Evolutionary conservation across 1,140 invertebrate species (phyloP), one percentile per base, ranked within the genome.

Genomic region (Euwallacea fornicatus): DNA sequence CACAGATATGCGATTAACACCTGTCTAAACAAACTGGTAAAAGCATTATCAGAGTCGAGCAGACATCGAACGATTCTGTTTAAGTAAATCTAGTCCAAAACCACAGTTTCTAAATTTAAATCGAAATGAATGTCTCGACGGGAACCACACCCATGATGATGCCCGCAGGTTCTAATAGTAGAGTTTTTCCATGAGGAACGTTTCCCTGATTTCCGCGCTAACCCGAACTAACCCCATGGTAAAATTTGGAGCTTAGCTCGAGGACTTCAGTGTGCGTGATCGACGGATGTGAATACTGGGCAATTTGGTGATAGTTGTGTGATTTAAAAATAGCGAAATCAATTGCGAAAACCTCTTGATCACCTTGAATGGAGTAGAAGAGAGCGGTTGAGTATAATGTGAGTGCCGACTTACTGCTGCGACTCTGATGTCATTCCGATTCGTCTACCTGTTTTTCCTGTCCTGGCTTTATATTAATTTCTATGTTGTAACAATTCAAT

Each of bases 381-480:
- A 69, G 60, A 69, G 60, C 21, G 67, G 67, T 47, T 66, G 56
- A 47, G 47, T 68, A 60, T 60, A 60, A 59, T 50, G 33, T 41
- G 42, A 69, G 10, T n/a, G 67, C 44, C 21, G 67, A 69, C 59
- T 43, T 61, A 62, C 60, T 44, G 46, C 67, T 68, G 66, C 55
- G 55, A 60, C 56, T 62, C 67, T 69, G 67, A 69, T 69, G 67
- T 69, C 67, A 69, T 69, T 69, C 67, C 67, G 58, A 42, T 58
- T 66, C 46, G 67, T 62, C 60, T 69, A 69, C 67, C 67, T 62
- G 67, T 69, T 69, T 69, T 69, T 69, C 67, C 59, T 69, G 67
- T 69, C 67, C 16, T 41, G 33, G 47, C 42, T 63, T 54, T 43
- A 66, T 66, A 56, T 44, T 58, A 58, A 66, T 66, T 66, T 58